These are phyloP conservation scores for Pteronotus mesoamericanus DNA, from an alignment of 2,797 vertebrate species.

Conservation along the genomic window DNA sequence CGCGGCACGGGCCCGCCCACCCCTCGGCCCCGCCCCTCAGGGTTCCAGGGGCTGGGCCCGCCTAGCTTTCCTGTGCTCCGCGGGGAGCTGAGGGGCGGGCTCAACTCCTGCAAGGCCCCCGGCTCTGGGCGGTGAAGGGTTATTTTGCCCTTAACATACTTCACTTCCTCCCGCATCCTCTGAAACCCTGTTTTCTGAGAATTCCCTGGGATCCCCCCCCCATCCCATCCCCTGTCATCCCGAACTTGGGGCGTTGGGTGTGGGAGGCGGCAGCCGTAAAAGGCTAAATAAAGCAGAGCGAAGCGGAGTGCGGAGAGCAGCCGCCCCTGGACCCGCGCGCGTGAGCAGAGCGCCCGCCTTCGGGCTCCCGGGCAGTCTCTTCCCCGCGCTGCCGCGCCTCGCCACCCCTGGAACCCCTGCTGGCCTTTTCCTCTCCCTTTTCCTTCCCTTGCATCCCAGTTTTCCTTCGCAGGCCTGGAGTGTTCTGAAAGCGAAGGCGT, in stretches of 20 bases:
- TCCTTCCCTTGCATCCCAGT: neutral
- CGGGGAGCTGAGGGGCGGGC: accelerated
- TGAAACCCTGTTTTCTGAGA: neutral
- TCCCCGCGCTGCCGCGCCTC: accelerated
- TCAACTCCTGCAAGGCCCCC: neutral
- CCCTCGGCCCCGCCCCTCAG: neutral
- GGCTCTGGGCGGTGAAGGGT: neutral
- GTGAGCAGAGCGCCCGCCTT: neutral
- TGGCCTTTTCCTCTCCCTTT: neutral
- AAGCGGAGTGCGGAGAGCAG: neutral
- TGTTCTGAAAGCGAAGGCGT: neutral
- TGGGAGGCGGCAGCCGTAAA: neutral
- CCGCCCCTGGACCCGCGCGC: neutral
- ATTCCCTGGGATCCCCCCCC: neutral
- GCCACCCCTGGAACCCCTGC: neutral
- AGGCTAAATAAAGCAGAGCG: neutral
- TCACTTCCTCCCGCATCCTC: neutral
- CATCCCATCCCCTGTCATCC: neutral
- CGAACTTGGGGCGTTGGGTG: neutral
- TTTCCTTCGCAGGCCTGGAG: neutral
- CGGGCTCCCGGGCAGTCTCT: neutral
- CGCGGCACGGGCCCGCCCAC: neutral
- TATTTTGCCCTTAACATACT: neutral
- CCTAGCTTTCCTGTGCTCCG: accelerated
- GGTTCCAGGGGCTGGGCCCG: accelerated